A percentile compares a stretch with the other conserved stretches of the same genome.
These are phyloP conservation scores for Craseonycteris thonglongyai DNA, from an alignment of 2,113 vertebrate genomes.

Conservation along the genomic window DNA sequence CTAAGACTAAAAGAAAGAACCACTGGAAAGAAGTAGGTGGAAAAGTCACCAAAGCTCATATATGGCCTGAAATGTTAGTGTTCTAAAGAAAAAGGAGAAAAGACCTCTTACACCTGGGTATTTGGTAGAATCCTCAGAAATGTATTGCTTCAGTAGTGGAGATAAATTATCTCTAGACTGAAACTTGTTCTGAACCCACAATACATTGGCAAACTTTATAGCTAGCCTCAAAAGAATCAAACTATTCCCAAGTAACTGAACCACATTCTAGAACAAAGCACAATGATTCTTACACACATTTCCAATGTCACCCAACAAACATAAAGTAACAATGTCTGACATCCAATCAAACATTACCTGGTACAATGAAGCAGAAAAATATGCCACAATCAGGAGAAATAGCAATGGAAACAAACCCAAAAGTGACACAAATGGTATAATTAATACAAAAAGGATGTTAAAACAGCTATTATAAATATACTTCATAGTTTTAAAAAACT, in stretches of 20 bases:
- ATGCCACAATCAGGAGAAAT: neutral
- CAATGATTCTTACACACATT: neutral
- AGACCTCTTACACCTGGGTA: too few relatives aligned
- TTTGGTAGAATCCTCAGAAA: neutral
- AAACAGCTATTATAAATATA: neutral
- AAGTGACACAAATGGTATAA: neutral
- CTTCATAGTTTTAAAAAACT: neutral
- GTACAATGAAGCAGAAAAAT: neutral
- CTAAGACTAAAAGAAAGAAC: neutral
- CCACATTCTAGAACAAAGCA: neutral
- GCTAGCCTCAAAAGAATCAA: neutral
- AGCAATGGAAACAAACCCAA: neutral
- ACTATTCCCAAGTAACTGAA: neutral
- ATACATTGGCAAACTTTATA: neutral
- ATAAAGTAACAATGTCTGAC: neutral
- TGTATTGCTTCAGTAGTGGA: neutral
- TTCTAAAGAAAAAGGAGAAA: neutral
- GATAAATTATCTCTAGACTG: neutral
- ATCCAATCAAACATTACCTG: neutral
- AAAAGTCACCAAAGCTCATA: neutral
- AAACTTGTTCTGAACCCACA: neutral
- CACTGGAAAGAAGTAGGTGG: neutral
- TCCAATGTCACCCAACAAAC: neutral
- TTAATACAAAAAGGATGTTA: neutral
- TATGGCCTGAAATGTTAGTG: neutral